These are phyloP conservation scores for Helarctos malayanus DNA, from an alignment of 2,797 vertebrate species.

Conservation along the genomic window DNA sequence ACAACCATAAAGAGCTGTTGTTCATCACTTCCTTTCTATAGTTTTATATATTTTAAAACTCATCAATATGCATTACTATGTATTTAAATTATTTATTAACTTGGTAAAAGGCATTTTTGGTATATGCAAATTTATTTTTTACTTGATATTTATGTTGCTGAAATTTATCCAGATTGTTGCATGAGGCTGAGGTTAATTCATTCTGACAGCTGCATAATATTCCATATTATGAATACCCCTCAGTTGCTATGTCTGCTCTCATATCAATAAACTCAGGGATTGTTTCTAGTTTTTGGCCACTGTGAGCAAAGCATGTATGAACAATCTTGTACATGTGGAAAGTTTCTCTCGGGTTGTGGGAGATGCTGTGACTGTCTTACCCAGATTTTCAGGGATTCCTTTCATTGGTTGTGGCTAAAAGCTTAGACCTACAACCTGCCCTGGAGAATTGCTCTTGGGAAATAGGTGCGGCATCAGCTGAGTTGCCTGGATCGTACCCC, in stretches of 20 bases:
- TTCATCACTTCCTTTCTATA: neutral
- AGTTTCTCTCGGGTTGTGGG: neutral
- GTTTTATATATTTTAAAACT: neutral
- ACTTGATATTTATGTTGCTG: neutral
- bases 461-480: neutral
- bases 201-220: neutral
- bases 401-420: neutral
- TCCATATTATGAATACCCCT: neutral
- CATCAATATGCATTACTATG: neutral
- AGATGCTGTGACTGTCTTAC: neutral
- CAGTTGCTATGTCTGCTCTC: neutral
- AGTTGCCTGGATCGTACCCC: neutral
- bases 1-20: neutral
- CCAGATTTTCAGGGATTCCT: neutral
- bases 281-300: neutral
- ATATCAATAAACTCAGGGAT: neutral
- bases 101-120: neutral
- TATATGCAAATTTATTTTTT: neutral
- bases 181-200: neutral
- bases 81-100: neutral
- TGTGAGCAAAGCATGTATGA: neutral
- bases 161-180: neutral
- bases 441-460: neutral
- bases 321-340: neutral
- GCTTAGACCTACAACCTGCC: neutral